These are phyloP conservation scores for Drosophila burlai DNA, from an alignment of 1,140 invertebrate genomes.

Conservation along the genomic window DNA sequence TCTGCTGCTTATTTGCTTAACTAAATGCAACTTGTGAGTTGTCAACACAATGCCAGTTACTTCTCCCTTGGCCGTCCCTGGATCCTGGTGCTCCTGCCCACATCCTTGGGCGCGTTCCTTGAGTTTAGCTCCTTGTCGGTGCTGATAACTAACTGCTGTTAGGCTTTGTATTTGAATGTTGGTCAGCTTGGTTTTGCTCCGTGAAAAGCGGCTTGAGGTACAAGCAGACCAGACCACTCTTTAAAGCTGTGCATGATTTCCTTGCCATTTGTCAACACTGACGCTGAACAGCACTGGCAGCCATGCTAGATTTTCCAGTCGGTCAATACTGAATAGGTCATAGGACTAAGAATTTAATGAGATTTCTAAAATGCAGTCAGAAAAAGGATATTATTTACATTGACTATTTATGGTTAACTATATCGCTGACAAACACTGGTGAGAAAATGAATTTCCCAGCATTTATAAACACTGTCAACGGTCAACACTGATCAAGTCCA, in stretches of 20 bases:
- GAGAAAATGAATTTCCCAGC: not conserved
- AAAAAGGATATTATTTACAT: not conserved
- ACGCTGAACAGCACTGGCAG: not conserved
- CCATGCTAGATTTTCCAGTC: not conserved
- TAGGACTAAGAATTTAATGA: not conserved
- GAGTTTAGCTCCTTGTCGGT: constrained; percentile 27
- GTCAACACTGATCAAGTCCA: not conserved
- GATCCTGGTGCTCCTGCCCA: not conserved
- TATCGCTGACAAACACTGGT: constrained; percentile 2
- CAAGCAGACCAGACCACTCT: constrained; percentile 7
- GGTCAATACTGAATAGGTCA: constrained; percentile 8
- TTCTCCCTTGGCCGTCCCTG: constrained; percentile 2
- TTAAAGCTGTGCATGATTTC: not conserved
- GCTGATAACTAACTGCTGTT: constrained; percentile 61
- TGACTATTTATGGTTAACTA: too few species aligned
- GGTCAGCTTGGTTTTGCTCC: constrained; percentile 38
- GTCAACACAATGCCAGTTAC: constrained; percentile 70
- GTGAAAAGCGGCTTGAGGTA: constrained; percentile 6
- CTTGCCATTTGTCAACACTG: constrained; percentile 7
- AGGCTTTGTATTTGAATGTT: constrained; percentile 41
- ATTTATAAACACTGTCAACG: too few species aligned
- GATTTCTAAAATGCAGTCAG: not conserved
- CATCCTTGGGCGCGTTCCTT: constrained; percentile 10
- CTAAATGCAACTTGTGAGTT: constrained; percentile 81
- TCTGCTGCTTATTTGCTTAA: constrained; percentile 72